Conservation (phyloP, 2,113 vertebrate genomes). For the Psilopogon haemacephalus region DNA sequence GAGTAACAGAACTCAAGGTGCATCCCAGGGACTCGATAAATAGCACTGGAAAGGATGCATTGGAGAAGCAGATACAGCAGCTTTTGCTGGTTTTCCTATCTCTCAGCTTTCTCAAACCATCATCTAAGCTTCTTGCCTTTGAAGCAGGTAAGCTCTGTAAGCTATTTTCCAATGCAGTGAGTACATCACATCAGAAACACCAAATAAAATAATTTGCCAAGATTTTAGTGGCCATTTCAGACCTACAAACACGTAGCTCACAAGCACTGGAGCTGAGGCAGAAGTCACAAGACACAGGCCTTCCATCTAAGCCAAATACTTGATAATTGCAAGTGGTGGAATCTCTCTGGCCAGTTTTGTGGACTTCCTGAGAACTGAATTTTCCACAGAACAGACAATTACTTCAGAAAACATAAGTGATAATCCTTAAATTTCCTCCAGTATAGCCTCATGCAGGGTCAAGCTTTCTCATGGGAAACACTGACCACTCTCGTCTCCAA, state of each 20-base stretch:
- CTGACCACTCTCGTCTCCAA: neutral
- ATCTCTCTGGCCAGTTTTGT: neutral
- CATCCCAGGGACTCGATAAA: neutral
- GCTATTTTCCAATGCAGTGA: neutral
- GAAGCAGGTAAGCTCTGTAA: neutral
- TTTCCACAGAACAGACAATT: neutral
- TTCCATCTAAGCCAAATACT: neutral
- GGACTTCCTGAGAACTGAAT: neutral
- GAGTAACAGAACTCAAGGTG: constrained; percentile 35
- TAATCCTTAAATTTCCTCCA: constrained; percentile 18
- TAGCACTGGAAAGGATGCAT: neutral
- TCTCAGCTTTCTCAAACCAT: neutral
- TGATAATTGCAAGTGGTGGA: neutral
- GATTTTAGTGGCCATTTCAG: neutral
- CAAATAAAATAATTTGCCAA: neutral
- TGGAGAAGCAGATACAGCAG: neutral
- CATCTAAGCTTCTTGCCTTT: neutral
- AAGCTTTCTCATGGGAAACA: constrained; percentile 16
- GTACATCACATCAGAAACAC: neutral
- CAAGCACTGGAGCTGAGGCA: neutral
- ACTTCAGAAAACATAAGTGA: constrained; percentile 5
- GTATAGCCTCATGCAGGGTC: neutral
- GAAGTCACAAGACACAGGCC: neutral
- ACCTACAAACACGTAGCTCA: neutral
- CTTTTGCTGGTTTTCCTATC: neutral